phyloP scores from a whole-genome alignment of 1,140 invertebrate genomes.

The Diorhabda carinulata region DNA sequence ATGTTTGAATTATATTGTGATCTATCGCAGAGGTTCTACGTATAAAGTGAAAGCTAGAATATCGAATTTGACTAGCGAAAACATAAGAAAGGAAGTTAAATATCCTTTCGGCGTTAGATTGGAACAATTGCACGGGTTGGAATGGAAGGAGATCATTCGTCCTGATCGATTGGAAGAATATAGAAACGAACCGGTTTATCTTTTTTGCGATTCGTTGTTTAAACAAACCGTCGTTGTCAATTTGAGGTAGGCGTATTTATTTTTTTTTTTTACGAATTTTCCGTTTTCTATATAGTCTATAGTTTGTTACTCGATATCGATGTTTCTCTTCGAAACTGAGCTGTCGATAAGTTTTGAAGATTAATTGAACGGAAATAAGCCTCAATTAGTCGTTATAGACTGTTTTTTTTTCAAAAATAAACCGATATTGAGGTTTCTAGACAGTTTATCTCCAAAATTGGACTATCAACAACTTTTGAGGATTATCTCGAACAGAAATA shows the following conservation, averaged over 20 bases:
- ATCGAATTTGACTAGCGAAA: slow-evolving; percentile 31
- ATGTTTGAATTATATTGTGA: slow-evolving; percentile 33
- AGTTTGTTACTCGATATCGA: too few relatives aligned
- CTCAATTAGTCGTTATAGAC: too few relatives aligned
- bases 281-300: too few relatives aligned
- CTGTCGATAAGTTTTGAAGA: too few relatives aligned
- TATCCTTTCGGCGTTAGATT: neutral
- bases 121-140: neutral
- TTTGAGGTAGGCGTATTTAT: slow-evolving; percentile 17
- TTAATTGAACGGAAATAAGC: too few relatives aligned
- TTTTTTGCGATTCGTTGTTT: slow-evolving; percentile 44
- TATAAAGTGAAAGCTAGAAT: slow-evolving; percentile 35
- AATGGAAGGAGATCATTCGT: slow-evolving; percentile 6
- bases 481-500: too few relatives aligned
- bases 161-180: slow-evolving; percentile 20
- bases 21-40: slow-evolving; percentile 43
- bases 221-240: slow-evolving; percentile 43
- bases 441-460: too few relatives aligned
- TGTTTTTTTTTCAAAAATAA: too few relatives aligned
- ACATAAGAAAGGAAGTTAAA: neutral
- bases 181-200: slow-evolving; percentile 45
- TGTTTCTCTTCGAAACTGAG: too few relatives aligned
- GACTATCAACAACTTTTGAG: too few relatives aligned
- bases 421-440: too few relatives aligned
- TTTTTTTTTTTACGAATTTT: too few relatives aligned